Percentiles rank a stretch among this genome's conserved stretches.
phyloP scores from a whole-genome alignment of 2,797 vertebrate genomes.

The Clamator glandarius region DNA sequence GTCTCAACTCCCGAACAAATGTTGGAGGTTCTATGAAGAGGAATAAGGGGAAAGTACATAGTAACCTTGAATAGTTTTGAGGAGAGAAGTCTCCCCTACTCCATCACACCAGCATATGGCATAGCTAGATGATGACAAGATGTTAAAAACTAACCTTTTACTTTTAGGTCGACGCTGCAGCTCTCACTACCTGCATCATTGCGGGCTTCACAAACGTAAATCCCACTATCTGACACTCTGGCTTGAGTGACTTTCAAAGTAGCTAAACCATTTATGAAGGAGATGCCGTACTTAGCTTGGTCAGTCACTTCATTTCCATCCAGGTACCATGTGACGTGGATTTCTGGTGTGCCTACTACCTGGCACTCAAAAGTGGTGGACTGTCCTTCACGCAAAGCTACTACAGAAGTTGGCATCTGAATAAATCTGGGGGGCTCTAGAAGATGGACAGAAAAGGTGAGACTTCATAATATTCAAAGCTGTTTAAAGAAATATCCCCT shows the following conservation, averaged over 20 bases:
- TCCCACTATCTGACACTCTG: constrained; percentile 86
- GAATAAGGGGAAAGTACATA: constrained; percentile 53
- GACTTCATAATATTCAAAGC: neutral
- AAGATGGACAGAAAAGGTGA: constrained; percentile 55
- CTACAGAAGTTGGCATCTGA: constrained; percentile 87
- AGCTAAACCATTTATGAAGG: constrained; percentile 87
- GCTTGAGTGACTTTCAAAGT: constrained; percentile 85
- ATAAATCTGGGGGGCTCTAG: constrained; percentile 93
- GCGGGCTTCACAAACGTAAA: constrained; percentile 93
- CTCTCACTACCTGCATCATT: constrained; percentile 97
- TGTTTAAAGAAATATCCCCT: neutral
- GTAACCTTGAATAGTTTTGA: neutral
- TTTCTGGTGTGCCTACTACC: constrained; percentile 92
- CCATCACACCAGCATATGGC: neutral
- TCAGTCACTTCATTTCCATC: constrained; percentile 91
- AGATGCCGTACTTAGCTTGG: constrained; percentile 81
- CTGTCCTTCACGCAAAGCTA: constrained; percentile 89
- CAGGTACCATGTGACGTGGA: constrained; percentile 92
- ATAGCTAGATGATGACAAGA: neutral
- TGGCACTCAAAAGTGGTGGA: constrained; percentile 91
- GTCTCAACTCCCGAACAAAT: constrained; percentile 85
- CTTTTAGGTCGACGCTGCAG: constrained; percentile 94
- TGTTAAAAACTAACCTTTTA: constrained; percentile 91
- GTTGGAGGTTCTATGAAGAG: constrained; percentile 88
- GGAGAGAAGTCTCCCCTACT: neutral